Evolutionary conservation across 1,140 invertebrate genomes (phyloP).

Genomic region (Drosophila trapezifrons): DNA sequence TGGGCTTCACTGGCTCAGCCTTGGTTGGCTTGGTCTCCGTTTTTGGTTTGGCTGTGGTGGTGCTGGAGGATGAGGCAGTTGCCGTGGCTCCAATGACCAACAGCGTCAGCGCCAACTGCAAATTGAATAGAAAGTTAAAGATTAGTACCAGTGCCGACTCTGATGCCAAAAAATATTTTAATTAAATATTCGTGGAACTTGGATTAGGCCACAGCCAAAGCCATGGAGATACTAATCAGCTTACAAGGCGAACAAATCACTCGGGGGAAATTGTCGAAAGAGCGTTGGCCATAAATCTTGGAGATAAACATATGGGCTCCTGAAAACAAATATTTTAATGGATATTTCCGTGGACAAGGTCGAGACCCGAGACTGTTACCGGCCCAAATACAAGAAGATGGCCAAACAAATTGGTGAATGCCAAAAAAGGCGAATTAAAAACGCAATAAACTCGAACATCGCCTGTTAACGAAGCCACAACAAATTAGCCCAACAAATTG

Average conservation of each 20-base stretch:
- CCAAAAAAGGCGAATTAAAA: constrained; percentile 75
- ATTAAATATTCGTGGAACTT: constrained; percentile 38
- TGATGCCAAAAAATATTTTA: constrained; percentile 42
- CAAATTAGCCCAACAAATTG: constrained; percentile 64
- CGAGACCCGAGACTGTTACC: constrained; percentile 68
- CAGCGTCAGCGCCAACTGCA: constrained; percentile 67
- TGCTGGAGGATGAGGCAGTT: constrained; percentile 13
- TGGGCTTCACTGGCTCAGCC: constrained; percentile 26
- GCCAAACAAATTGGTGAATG: constrained; percentile 69
- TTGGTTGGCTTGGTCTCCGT: constrained; percentile 43
- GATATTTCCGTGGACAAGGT: constrained; percentile 53
- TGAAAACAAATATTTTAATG: constrained; percentile 56
- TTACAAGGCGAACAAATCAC: constrained; percentile 23
- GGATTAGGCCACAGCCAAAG: constrained; percentile 14
- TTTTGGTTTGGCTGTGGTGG: constrained; percentile 47
- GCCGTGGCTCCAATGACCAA: constrained; percentile 48
- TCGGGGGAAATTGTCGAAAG: constrained; percentile 18
- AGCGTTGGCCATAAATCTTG: constrained; percentile 19
- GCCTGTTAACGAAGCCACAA: constrained; percentile 23
- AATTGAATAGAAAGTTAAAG: constrained; percentile 44
- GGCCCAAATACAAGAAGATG: constrained; percentile 42
- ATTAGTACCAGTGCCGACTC: constrained; percentile 13
- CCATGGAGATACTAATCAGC: constrained; percentile 22
- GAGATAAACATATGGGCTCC: constrained; percentile 36
- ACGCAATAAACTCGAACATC: constrained; percentile 52